A percentile compares a stretch with the other conserved stretches of the same genome.
Evolutionary conservation across 1,140 invertebrate genomes (phyloP).

Genomic region (Myzus persicae): DNA sequence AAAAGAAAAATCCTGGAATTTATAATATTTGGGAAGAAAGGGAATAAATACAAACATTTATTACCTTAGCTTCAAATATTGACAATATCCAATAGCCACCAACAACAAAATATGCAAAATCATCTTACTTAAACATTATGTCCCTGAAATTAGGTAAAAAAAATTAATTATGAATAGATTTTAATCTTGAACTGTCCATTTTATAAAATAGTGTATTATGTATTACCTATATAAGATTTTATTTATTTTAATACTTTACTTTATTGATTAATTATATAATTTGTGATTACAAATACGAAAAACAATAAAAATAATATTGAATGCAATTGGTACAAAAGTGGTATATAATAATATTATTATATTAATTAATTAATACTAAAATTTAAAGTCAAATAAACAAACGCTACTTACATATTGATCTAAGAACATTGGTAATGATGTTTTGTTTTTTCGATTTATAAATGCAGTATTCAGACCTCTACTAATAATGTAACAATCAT

Average conservation of each 20-base stretch:
- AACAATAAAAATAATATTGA: neutral
- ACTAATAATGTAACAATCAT: slow-evolving; percentile 55
- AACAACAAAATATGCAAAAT: neutral
- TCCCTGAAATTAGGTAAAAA: neutral
- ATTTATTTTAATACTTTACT: neutral
- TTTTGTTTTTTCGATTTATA: slow-evolving; percentile 39
- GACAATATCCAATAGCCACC: neutral
- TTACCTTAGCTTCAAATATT: neutral
- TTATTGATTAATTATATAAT: neutral
- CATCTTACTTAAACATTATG: neutral
- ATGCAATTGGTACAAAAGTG: neutral
- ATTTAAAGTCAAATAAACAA: neutral
- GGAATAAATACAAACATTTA: slow-evolving; percentile 13
- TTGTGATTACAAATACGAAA: neutral
- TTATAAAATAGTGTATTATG: neutral
- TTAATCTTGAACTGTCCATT: neutral
- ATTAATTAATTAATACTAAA: neutral
- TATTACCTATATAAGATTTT: neutral
- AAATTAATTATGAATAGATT: neutral
- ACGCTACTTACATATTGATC: slow-evolving; percentile 52
- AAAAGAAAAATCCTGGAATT: neutral
- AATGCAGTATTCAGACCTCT: slow-evolving; percentile 35
- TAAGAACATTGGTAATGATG: slow-evolving; percentile 24
- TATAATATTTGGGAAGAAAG: neutral
- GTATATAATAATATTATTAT: neutral